phyloP scores from a whole-genome alignment of 1,140 invertebrate genomes.

The Diachasma alloeum region DNA sequence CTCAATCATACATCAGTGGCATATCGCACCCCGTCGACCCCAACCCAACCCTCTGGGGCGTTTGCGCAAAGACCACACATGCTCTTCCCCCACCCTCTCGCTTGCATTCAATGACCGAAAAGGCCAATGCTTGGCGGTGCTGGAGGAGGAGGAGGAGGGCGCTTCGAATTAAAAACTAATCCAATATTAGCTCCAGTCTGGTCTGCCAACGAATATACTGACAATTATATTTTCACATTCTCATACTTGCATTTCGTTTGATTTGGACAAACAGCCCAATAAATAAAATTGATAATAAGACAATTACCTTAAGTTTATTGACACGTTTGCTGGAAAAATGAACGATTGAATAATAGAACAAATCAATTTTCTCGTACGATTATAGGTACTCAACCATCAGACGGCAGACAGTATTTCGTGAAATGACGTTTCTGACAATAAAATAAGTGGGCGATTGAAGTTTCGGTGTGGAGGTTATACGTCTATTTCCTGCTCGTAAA shows the following conservation, averaged over 20 bases:
- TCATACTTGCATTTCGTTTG: slow-evolving; percentile 3
- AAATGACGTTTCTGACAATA: slow-evolving; percentile 43
- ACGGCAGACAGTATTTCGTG: slow-evolving; percentile 32
- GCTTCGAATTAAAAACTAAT: slow-evolving; percentile 54
- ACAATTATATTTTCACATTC: slow-evolving; percentile 31
- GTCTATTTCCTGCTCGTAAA: slow-evolving; percentile 52
- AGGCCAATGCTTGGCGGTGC: neutral
- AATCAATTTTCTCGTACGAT: neutral
- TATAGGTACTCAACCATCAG: neutral
- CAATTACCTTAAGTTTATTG: no score
- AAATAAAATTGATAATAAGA: neutral
- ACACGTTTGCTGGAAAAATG: neutral
- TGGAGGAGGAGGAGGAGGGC: neutral
- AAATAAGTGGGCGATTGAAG: slow-evolving; percentile 39
- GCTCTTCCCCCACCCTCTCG: neutral
- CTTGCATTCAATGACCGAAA: neutral
- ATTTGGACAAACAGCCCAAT: neutral
- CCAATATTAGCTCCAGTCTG: slow-evolving; percentile 45
- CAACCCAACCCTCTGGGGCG: slow-evolving; percentile 33
- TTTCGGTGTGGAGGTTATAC: slow-evolving; percentile 5
- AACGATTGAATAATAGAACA: neutral
- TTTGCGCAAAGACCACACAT: slow-evolving; percentile 29
- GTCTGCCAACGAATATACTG: slow-evolving; percentile 29
- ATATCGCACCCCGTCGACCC: slow-evolving; percentile 7
- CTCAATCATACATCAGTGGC: slow-evolving; percentile 41